phyloP scores from a whole-genome alignment of 2,797 vertebrate species.

The Poeciliopsis infans region DNA sequence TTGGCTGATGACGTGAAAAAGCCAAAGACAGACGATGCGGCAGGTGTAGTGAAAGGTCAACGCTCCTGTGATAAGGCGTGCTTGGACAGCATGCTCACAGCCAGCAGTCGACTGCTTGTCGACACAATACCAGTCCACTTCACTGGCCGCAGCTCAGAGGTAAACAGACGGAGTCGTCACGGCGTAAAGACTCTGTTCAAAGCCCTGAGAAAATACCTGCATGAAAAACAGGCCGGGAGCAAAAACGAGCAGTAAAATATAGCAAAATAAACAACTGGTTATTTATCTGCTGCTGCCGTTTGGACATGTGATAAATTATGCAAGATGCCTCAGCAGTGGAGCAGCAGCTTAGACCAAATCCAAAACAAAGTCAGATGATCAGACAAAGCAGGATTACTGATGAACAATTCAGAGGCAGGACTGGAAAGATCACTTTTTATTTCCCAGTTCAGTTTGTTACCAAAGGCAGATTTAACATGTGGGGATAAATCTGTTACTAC shows the following conservation, averaged over 20 bases:
- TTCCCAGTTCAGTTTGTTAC: neutral
- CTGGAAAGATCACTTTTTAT: neutral
- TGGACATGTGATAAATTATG: slow-evolving; percentile 4
- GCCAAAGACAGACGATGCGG: slow-evolving; percentile 26
- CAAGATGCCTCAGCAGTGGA: neutral
- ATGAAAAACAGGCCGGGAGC: neutral
- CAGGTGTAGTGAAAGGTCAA: slow-evolving; percentile 66
- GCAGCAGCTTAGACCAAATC: neutral
- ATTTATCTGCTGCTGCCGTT: neutral
- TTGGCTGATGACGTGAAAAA: slow-evolving; percentile 29
- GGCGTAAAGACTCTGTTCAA: slow-evolving; percentile 9
- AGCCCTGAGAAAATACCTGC: neutral
- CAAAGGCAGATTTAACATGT: neutral
- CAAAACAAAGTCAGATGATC: slow-evolving; percentile 1
- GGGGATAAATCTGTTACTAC: neutral
- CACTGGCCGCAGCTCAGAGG: slow-evolving; percentile 36
- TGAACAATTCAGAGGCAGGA: neutral
- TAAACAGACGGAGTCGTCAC: slow-evolving; percentile 15
- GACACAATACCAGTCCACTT: slow-evolving; percentile 58
- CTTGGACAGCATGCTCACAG: slow-evolving; percentile 58
- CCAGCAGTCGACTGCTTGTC: slow-evolving; percentile 52
- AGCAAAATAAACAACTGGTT: neutral
- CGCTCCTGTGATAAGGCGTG: slow-evolving; percentile 57
- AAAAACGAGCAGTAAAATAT: neutral
- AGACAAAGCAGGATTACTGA: slow-evolving; percentile 14